Conservation (phyloP, 2,888 invertebrate genomes). For the Pheosia gnoma region DNA sequence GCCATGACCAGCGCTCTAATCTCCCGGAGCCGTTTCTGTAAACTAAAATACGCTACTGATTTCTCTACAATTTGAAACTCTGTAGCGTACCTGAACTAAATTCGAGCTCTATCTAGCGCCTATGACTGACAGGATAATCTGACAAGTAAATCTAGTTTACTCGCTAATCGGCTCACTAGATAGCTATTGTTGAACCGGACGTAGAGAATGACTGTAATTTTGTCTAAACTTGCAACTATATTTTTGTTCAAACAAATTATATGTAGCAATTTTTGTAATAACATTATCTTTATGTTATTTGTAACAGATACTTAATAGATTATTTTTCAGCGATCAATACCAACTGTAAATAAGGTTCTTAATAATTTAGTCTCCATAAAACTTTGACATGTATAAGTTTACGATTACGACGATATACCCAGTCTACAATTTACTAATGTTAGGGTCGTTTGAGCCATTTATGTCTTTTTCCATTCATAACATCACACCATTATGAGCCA, state of each 20-base stretch:
- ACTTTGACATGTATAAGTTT: too few species aligned
- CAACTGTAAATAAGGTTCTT: too few species aligned
- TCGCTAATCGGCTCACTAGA: slow-evolving; percentile 64
- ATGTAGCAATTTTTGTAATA: background rate
- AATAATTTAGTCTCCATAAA: too few species aligned
- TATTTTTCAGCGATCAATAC: too few species aligned
- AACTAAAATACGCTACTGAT: slow-evolving; percentile 19
- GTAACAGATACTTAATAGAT: too few species aligned
- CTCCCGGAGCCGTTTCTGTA: slow-evolving; percentile 9
- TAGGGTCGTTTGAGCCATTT: too few species aligned
- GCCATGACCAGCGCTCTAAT: slow-evolving; percentile 9
- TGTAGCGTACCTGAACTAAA: slow-evolving; percentile 48
- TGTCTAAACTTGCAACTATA: slow-evolving; percentile 38
- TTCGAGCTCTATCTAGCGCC: slow-evolving; percentile 55
- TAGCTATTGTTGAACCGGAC: slow-evolving; percentile 54
- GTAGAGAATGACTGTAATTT: slow-evolving; percentile 42
- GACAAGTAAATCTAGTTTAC: slow-evolving; percentile 74
- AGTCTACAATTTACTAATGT: too few species aligned
- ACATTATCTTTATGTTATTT: slow-evolving; percentile 7
- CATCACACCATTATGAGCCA: too few species aligned
- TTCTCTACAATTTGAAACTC: slow-evolving; percentile 29
- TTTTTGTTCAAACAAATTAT: too few species aligned
- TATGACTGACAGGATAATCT: slow-evolving; percentile 72
- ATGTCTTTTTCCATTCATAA: too few species aligned
- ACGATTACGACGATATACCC: too few species aligned